Percentiles rank a stretch among this genome's conserved stretches.
These are phyloP conservation scores for Ornithorhynchus anatinus DNA, from an alignment of 2,113 vertebrate genomes.

Conservation along the genomic window DNA sequence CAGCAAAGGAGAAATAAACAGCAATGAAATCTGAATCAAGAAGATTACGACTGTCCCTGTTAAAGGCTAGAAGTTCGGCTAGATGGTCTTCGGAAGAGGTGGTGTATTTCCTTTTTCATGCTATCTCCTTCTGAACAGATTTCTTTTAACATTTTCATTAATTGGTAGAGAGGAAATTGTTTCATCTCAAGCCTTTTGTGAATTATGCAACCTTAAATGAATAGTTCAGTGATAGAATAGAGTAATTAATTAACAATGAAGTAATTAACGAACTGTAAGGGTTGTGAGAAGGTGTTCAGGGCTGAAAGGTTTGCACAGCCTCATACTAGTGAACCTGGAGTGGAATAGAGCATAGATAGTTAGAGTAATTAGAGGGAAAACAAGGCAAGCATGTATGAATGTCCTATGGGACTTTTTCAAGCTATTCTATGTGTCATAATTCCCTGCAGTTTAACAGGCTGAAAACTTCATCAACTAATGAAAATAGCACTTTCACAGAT, in stretches of 20 bases:
- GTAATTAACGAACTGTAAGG: constrained; percentile 4
- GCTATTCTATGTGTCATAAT: neutral
- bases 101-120: neutral
- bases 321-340: neutral
- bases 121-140: neutral
- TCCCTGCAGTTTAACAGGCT: constrained; percentile 16
- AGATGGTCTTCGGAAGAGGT: neutral
- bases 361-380: neutral
- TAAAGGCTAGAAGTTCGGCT: neutral
- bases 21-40: neutral
- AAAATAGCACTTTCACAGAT: constrained; percentile 49
- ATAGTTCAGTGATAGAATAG: neutral
- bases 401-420: neutral
- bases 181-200: neutral
- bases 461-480: constrained; percentile 39
- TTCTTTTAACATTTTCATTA: neutral
- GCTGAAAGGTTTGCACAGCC: constrained; percentile 1
- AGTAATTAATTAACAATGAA: neutral
- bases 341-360: no score
- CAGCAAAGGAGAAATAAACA: neutral
- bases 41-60: neutral
- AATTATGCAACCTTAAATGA: constrained; percentile 3
- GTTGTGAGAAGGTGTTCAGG: neutral
- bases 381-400: neutral
- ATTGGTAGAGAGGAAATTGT: neutral